Base-by-base conservation (phyloP, 2,797 vertebrate genomes). In the Thunnus albacares region DNA sequence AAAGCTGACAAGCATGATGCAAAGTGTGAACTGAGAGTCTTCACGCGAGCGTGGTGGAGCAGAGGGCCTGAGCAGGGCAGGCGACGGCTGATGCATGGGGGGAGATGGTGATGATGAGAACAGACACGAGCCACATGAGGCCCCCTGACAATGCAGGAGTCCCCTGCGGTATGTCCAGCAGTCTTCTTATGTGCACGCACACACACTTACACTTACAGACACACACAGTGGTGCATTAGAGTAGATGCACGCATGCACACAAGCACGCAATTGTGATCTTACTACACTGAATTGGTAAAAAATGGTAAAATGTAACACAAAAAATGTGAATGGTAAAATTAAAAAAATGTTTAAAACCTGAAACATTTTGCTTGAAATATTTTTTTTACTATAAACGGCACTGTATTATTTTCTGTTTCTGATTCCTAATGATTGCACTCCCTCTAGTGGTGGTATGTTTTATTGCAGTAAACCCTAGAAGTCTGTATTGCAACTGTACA, bases 101-200 rank as follows among this genome's bases (percentile, higher is more conserved):
- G 60, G 82, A 82, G 87, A 83, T 89, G 90, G 91, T 85, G 93
- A 92, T 96, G 95, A 96, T 96, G 91, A 94, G 93, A 95, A 93
- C 92, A 92, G 94, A 96, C 95, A 95, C 90, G 79, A 96, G 93
- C 95, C 95, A 95, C 95, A 96, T 95, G 94, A 95, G 95, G 94
- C 94, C 94, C 89, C 83, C 90, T 91, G 90, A 96, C 94, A 90
- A 93, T 86, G 92, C 83, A 90, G 87, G 89, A 90, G 90, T 84
- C 82, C 92, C 91, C 94, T 74, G 93, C 70, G 81, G 91, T 91
- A 90, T 79, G 81, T 92, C 89, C 93, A 94, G 86, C 61, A 88
- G 87, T 79, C 83, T 79, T 38, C 84, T 88, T 70, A 80, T 66
- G 67, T 68, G 86, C 62, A 9, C 77, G 77, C 76, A 67, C 83